Percentiles rank a stretch among this genome's conserved stretches.
phyloP scores from a whole-genome alignment of 2,888 invertebrate species.

The Holacanthella duospinosa region DNA sequence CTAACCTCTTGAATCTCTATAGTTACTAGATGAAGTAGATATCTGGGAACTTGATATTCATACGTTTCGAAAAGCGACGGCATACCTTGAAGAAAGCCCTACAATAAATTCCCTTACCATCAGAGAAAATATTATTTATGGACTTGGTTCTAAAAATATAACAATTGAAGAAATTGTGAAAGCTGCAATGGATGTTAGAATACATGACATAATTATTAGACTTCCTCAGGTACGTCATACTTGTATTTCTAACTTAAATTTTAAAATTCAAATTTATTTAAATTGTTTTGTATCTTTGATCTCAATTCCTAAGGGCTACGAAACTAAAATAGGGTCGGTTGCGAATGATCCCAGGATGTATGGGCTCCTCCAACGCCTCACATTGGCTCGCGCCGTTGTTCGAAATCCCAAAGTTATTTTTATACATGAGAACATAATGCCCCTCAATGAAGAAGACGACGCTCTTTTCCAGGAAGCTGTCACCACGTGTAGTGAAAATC shows the following conservation, averaged over 20 bases:
- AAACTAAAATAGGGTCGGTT: conserved; percentile 3
- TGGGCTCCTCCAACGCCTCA: conserved; percentile 21
- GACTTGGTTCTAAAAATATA: not conserved
- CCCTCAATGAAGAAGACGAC: conserved; percentile 10
- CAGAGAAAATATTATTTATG: conserved; percentile 18
- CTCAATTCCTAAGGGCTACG: conserved; percentile 13
- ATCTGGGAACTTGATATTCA: not conserved
- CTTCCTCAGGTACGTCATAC: conserved; percentile 10
- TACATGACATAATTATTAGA: conserved; percentile 18
- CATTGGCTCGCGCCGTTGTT: conserved; percentile 19
- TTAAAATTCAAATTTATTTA: not conserved
- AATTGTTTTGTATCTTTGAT: not conserved
- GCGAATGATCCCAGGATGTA: conserved; percentile 11
- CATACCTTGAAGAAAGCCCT: conserved; percentile 15
- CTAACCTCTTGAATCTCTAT: not conserved
- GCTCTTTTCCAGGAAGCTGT: conserved; percentile 15
- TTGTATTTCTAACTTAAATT: too few species aligned
- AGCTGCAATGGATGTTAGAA: conserved; percentile 16
- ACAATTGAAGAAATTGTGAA: conserved; percentile 11
- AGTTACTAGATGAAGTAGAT: not conserved
- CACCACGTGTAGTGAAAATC: conserved; percentile 10
- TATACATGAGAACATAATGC: conserved; percentile 20
- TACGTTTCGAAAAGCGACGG: conserved; percentile 7
- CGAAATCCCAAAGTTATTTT: conserved; percentile 24
- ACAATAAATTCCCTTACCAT: conserved; percentile 16